phyloP scores from a whole-genome alignment of 2,888 invertebrate species.

The Philereme vetulata region DNA sequence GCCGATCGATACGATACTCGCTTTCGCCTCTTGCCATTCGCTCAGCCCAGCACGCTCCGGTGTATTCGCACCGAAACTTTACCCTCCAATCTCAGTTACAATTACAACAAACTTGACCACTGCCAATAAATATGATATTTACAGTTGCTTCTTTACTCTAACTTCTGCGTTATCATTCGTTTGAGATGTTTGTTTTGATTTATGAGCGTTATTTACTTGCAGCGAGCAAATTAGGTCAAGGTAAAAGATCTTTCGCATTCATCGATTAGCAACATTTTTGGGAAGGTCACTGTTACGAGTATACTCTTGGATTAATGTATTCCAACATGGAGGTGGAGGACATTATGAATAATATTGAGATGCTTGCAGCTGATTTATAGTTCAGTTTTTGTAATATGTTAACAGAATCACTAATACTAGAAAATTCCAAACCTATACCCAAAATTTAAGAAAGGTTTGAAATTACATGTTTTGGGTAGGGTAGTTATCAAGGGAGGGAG shows the following conservation, averaged over 20 bases:
- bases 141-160: constrained; percentile 15
- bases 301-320: neutral
- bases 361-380: no score
- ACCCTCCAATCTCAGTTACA: constrained; percentile 40
- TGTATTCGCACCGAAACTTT: constrained; percentile 55
- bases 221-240: constrained; percentile 42
- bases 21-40: constrained; percentile 69
- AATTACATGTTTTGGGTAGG: neutral
- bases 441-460: neutral
- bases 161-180: constrained; percentile 15
- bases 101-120: constrained; percentile 35
- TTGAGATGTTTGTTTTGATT: constrained; percentile 25
- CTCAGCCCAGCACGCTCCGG: constrained; percentile 55
- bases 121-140: constrained; percentile 21
- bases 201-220: constrained; percentile 33
- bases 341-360: no score
- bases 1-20: constrained; percentile 80
- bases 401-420: no score
- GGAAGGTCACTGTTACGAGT: constrained; percentile 26
- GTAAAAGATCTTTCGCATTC: constrained; percentile 30
- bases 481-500: constrained; percentile 11
- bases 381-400: no score
- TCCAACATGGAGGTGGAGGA: no score
- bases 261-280: constrained; percentile 31
- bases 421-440: no score